Evolutionary conservation across 2,113 vertebrate genomes (phyloP).

Genomic region (Copsychus sechellarum): DNA sequence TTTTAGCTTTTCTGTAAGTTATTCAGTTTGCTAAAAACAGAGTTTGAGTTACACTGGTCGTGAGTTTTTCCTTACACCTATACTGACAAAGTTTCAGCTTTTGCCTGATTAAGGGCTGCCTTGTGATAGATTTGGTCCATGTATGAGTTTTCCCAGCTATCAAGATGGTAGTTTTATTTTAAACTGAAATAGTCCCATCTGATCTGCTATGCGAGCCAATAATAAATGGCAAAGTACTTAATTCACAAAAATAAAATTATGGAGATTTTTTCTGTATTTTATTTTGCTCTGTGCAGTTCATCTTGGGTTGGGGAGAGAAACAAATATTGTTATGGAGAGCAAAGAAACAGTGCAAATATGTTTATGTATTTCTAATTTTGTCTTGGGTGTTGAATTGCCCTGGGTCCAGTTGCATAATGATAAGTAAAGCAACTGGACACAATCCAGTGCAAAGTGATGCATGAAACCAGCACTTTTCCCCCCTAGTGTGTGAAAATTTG

Average conservation of each 20-base stretch:
- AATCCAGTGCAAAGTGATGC: constrained; percentile 56
- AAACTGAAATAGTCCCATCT: neutral
- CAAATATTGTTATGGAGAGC: constrained; percentile 48
- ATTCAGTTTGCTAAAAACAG: neutral
- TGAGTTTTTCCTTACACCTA: neutral
- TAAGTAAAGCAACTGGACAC: constrained; percentile 53
- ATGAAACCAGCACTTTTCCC: constrained; percentile 47
- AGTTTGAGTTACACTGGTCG: neutral
- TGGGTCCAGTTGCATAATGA: constrained; percentile 58
- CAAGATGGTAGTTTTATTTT: neutral
- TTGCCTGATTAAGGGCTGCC: neutral
- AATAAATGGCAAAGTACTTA: neutral
- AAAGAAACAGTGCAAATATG: constrained; percentile 43
- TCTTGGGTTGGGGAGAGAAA: constrained; percentile 4
- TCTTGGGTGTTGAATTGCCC: constrained; percentile 49
- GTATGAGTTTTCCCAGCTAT: neutral
- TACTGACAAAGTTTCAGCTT: neutral
- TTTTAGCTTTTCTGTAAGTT: neutral
- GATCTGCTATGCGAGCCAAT: neutral
- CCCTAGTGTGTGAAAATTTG: constrained; percentile 48
- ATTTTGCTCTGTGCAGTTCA: neutral
- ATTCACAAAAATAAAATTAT: neutral
- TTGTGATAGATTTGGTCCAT: neutral
- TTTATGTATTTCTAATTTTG: constrained; percentile 62
- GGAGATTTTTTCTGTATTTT: neutral